phyloP scores from a whole-genome alignment of 2,797 vertebrate genomes.

The Platalea minor region DNA sequence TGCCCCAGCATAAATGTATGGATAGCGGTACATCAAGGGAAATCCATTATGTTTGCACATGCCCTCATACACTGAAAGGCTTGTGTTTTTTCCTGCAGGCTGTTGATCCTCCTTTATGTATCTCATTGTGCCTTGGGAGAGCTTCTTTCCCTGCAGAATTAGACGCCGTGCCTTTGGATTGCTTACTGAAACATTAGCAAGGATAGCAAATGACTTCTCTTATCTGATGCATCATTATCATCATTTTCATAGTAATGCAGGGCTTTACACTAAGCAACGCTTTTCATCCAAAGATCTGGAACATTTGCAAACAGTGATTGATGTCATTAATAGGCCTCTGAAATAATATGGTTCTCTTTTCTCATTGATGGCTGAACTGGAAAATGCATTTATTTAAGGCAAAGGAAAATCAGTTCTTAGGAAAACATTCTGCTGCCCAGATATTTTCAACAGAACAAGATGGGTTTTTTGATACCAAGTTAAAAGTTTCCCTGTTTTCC shows the following conservation, averaged over 20 bases:
- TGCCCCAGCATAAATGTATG: not conserved
- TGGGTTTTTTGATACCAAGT: not conserved
- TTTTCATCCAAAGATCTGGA: not conserved
- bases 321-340: not conserved
- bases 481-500: not conserved
- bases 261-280: not conserved
- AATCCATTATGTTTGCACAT: constrained; percentile 22
- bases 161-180: not conserved
- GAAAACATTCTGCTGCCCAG: not conserved
- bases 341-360: not conserved
- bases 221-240: not conserved
- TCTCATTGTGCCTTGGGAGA: not conserved
- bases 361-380: not conserved
- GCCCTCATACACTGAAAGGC: not conserved
- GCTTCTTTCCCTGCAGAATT: not conserved
- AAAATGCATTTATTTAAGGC: not conserved
- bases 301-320: not conserved
- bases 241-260: not conserved
- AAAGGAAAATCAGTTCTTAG: not conserved
- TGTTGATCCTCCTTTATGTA: not conserved
- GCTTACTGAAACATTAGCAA: not conserved
- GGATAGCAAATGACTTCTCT: not conserved
- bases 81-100: not conserved
- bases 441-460: not conserved
- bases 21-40: not conserved